Percentiles rank a stretch among this genome's conserved stretches.
These are phyloP conservation scores for Pherbina coryleti DNA, from an alignment of 2,888 invertebrate species.

Conservation along the genomic window DNA sequence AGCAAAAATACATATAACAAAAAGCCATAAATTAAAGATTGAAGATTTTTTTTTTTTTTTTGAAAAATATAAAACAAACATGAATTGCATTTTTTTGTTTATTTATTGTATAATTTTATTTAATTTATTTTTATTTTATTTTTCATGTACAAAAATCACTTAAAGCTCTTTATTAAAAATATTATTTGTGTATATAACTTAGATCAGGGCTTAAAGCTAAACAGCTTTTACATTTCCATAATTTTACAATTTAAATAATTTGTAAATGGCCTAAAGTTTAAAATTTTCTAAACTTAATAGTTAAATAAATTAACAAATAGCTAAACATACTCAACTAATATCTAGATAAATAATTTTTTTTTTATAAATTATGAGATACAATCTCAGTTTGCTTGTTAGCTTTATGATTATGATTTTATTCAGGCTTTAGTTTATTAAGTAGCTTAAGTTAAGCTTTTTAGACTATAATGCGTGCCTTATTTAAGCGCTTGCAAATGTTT, in stretches of 20 bases:
- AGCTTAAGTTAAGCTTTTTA: not conserved
- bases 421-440: not conserved
- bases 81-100: not conserved
- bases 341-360: not conserved
- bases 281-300: not conserved
- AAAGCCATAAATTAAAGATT: not conserved
- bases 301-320: too few relatives aligned
- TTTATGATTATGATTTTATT: not conserved
- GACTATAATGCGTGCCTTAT: not conserved
- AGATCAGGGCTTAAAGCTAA: not conserved
- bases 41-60: too few relatives aligned
- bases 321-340: too few relatives aligned
- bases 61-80: not conserved
- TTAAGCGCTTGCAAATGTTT: constrained; percentile 57
- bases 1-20: constrained; percentile 46
- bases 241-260: not conserved
- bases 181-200: not conserved
- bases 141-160: not conserved
- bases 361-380: not conserved
- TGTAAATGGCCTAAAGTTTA: not conserved
- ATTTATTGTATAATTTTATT: not conserved
- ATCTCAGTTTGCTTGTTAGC: not conserved
- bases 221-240: not conserved
- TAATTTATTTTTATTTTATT: not conserved
- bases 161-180: not conserved